Evolutionary conservation across 2,888 invertebrate genomes (phyloP).

Genomic region (Lingula anatina): DNA sequence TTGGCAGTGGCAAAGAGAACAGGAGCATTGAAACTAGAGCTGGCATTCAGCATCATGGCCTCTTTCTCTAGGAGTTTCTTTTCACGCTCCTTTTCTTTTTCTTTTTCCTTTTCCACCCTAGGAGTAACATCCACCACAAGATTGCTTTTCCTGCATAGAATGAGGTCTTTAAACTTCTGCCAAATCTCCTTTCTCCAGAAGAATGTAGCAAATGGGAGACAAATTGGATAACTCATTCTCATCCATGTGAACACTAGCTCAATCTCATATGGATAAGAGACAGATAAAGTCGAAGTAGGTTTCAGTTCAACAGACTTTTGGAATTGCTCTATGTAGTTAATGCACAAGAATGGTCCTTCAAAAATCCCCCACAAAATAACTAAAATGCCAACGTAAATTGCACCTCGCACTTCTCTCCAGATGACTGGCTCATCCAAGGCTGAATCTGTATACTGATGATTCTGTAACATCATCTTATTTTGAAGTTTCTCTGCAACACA

Average conservation of each 20-base stretch:
- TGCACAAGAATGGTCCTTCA: neutral
- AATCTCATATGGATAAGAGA: constrained; percentile 25
- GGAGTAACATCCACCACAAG: constrained; percentile 27
- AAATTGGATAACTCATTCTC: constrained; percentile 29
- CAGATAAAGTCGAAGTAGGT: neutral
- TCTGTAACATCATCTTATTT: neutral
- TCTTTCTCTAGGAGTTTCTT: constrained; percentile 13
- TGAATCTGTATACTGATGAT: neutral
- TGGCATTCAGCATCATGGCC: constrained; percentile 12
- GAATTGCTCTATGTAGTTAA: neutral
- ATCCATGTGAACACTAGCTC: constrained; percentile 38
- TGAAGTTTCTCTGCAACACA: neutral
- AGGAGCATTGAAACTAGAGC: constrained; percentile 33
- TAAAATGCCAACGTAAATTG: neutral
- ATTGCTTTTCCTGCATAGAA: constrained; percentile 38
- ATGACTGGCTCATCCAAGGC: neutral
- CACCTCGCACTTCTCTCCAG: neutral
- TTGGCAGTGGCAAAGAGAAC: constrained; percentile 43
- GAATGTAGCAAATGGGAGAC: constrained; percentile 33
- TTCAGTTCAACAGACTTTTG: neutral
- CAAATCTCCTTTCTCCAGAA: constrained; percentile 36
- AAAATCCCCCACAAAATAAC: neutral
- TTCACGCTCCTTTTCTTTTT: constrained; percentile 13
- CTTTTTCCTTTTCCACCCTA: constrained; percentile 9
- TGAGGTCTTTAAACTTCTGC: constrained; percentile 33